phyloP scores from a whole-genome alignment of 2,888 invertebrate species.

The Scelioninae gen. 2 region DNA sequence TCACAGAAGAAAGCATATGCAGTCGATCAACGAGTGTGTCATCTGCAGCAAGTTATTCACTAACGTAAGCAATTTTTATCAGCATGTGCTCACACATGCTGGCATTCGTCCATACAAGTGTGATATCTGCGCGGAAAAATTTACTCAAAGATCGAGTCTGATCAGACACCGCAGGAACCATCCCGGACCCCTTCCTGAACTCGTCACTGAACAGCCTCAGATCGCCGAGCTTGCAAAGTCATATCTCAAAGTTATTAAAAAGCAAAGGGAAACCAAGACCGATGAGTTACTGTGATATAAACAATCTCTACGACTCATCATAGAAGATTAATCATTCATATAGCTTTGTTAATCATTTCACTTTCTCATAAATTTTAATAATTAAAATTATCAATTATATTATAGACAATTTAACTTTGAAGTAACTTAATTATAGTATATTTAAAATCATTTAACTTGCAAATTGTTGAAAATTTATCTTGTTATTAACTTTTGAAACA shows the following conservation, averaged over 20 bases:
- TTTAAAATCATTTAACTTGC: too few species aligned
- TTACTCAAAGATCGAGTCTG: conserved; percentile 68
- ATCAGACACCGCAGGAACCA: conserved; percentile 67
- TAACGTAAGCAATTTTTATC: conserved; percentile 66
- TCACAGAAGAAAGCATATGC: conserved; percentile 64
- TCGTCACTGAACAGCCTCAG: conserved; percentile 60
- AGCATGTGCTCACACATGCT: conserved; percentile 69
- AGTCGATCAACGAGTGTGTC: conserved; percentile 60
- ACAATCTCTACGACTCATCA: background rate
- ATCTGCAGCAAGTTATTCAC: conserved; percentile 65
- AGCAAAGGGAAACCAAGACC: conserved; percentile 16
- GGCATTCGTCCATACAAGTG: conserved; percentile 70
- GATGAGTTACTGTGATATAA: conserved; percentile 44
- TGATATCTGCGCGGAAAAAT: conserved; percentile 67
- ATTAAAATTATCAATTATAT: too few species aligned
- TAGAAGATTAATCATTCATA: conserved; percentile 18
- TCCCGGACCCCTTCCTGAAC: conserved; percentile 64
- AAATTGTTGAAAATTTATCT: too few species aligned
- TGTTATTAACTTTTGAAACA: too few species aligned
- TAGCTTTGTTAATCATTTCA: background rate
- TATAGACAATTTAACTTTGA: too few species aligned
- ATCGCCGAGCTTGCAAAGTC: conserved; percentile 66
- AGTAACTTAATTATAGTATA: too few species aligned
- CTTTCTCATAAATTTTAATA: too few species aligned
- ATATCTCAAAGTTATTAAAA: conserved; percentile 41